Conservation (phyloP, 2,888 invertebrate species). For the Blastobasis lacticolella region DNA sequence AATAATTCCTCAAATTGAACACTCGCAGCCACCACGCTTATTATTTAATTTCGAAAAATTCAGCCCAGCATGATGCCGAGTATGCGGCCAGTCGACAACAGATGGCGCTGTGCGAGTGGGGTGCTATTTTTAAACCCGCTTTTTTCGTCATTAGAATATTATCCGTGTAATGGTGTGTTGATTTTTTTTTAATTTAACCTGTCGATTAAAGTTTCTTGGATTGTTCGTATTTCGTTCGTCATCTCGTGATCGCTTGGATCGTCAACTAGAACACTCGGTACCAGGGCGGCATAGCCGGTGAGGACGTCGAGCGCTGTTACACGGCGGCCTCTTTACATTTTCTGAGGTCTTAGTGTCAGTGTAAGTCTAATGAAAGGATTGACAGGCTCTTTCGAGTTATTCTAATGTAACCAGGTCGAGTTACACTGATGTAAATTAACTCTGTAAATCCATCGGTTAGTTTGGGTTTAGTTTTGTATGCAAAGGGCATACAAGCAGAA, state of each 20-base stretch:
- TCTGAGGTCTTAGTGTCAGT: slow-evolving; percentile 38
- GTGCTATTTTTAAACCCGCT: slow-evolving; percentile 9
- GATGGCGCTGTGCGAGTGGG: slow-evolving; percentile 45
- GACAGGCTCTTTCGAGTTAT: slow-evolving; percentile 21
- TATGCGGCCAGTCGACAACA: slow-evolving; percentile 46
- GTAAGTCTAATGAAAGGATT: slow-evolving; percentile 42
- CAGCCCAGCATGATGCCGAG: slow-evolving; percentile 15
- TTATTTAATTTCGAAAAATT: slow-evolving; percentile 14
- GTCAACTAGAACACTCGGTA: slow-evolving; percentile 70
- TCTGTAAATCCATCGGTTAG: too few species aligned
- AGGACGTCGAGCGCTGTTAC: slow-evolving; percentile 12
- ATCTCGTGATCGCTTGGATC: slow-evolving; percentile 57
- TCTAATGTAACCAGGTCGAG: slow-evolving; percentile 6
- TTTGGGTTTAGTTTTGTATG: too few species aligned
- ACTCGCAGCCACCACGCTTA: slow-evolving; percentile 19
- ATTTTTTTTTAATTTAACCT: slow-evolving; percentile 17
- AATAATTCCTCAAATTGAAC: slow-evolving; percentile 50
- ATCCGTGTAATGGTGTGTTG: slow-evolving; percentile 11
- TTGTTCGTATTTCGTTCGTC: slow-evolving; percentile 23
- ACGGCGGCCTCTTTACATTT: slow-evolving; percentile 25
- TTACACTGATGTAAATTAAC: not conserved
- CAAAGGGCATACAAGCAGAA: too few species aligned
- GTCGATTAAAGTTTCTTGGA: slow-evolving; percentile 4
- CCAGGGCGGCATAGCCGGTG: slow-evolving; percentile 40
- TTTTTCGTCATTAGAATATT: slow-evolving; percentile 7